phyloP scores from a whole-genome alignment of 2,888 invertebrate species.

The Idaea aversata region DNA sequence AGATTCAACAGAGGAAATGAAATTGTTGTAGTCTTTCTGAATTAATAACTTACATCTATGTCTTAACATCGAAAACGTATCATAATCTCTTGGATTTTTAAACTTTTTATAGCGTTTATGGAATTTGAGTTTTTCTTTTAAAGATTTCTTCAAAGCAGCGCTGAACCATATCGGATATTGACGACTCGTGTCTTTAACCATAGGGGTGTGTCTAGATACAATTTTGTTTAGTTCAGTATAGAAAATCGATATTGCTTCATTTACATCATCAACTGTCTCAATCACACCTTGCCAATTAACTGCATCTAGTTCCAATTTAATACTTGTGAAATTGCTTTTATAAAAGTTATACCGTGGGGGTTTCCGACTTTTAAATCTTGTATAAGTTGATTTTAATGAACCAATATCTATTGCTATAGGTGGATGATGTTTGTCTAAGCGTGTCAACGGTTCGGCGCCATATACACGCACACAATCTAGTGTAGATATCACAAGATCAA shows the following conservation, averaged over 20 bases:
- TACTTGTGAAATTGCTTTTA: not conserved
- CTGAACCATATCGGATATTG: slow-evolving; percentile 12
- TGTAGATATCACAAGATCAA: slow-evolving; percentile 9
- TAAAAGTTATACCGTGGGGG: not conserved
- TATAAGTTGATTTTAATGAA: not conserved
- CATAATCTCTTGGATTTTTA: slow-evolving; percentile 10
- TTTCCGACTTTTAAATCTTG: not conserved
- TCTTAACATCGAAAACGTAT: slow-evolving; percentile 8
- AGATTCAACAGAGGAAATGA: not conserved
- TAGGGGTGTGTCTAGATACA: slow-evolving; percentile 6
- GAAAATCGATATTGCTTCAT: not conserved
- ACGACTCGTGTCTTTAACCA: not conserved
- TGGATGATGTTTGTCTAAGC: slow-evolving; percentile 10
- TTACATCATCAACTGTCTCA: too few relatives aligned
- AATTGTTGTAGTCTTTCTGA: not conserved
- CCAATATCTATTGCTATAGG: not conserved
- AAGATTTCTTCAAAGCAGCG: slow-evolving; percentile 1
- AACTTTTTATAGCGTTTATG: slow-evolving; percentile 5
- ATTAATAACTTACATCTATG: slow-evolving; percentile 4
- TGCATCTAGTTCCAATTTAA: not conserved
- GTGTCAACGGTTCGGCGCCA: not conserved
- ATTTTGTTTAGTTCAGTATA: slow-evolving; percentile 3
- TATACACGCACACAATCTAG: not conserved
- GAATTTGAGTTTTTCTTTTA: slow-evolving; percentile 5
- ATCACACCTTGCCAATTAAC: not conserved